Percentiles rank a stretch among this genome's conserved stretches.
Conservation (phyloP, 2,888 invertebrate species). For the Agrilus cyanescens region DNA sequence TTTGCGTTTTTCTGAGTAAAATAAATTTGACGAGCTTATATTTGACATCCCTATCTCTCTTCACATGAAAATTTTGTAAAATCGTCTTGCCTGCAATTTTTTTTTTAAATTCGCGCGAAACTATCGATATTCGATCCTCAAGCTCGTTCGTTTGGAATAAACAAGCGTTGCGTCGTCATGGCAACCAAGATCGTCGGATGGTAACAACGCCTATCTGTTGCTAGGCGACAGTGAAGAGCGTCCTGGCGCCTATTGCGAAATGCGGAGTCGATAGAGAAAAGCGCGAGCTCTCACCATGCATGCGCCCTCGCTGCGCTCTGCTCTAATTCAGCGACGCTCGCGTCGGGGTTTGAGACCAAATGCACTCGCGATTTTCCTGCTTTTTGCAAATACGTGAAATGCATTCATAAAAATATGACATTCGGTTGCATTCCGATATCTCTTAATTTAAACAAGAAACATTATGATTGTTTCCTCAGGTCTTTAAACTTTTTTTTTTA, state of each 20-base stretch:
- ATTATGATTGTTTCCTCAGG: too few relatives aligned
- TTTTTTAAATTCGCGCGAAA: constrained; percentile 4
- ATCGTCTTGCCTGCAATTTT: not conserved
- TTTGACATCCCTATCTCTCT: too few relatives aligned
- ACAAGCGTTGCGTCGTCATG: constrained; percentile 28
- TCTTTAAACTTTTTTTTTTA: too few relatives aligned
- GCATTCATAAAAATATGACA: too few relatives aligned
- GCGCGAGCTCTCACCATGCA: constrained; percentile 36
- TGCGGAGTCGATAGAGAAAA: constrained; percentile 13
- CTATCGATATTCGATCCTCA: constrained; percentile 19
- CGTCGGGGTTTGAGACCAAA: too few relatives aligned
- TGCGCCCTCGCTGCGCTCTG: constrained; percentile 17
- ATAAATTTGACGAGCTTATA: too few relatives aligned
- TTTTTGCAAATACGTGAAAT: too few relatives aligned
- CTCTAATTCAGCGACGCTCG: constrained; percentile 10
- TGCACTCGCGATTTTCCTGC: too few relatives aligned
- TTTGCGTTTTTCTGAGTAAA: too few relatives aligned
- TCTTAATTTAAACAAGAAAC: too few relatives aligned
- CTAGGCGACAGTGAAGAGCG: constrained; percentile 26
- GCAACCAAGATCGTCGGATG: constrained; percentile 27
- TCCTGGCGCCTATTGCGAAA: constrained; percentile 29
- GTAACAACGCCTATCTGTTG: constrained; percentile 26
- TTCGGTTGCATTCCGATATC: too few relatives aligned
- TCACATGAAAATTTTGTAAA: too few relatives aligned
- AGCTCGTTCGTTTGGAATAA: constrained; percentile 13